Evolutionary conservation across 53 echinoderm and acorn worm genomes (phyloP).

Genomic region (Patiria pectinifera): DNA sequence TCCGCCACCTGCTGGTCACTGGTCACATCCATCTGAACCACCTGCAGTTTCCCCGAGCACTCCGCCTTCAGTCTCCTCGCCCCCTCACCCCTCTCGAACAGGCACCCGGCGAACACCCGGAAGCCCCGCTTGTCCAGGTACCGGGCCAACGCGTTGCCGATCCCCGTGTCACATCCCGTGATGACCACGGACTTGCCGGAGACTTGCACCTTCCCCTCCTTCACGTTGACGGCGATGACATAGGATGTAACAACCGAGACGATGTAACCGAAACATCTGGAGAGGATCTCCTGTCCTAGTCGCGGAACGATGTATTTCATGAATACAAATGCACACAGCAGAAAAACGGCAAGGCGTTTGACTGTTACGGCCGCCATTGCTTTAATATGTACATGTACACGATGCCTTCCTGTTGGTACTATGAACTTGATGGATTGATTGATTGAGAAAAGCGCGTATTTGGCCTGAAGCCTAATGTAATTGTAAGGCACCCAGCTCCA

Average conservation of each 20-base stretch:
- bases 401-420: not conserved
- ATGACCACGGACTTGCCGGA: slow-evolving; percentile 47
- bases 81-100: slow-evolving; percentile 62
- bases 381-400: not conserved
- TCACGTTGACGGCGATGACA: slow-evolving; percentile 31
- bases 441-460: not conserved
- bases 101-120: slow-evolving; percentile 79
- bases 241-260: slow-evolving; percentile 34
- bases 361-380: slow-evolving; percentile 38
- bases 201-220: slow-evolving; percentile 30
- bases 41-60: slow-evolving; percentile 48
- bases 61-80: slow-evolving; percentile 38
- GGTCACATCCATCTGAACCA: slow-evolving; percentile 80
- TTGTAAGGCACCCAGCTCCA: too few species aligned
- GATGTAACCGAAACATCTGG: slow-evolving; percentile 40
- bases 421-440: not conserved
- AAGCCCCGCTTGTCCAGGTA: slow-evolving; percentile 73
- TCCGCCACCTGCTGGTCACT: slow-evolving; percentile 62
- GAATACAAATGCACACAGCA: slow-evolving; percentile 38
- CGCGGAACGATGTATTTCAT: slow-evolving; percentile 47
- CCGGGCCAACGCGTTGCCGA: slow-evolving; percentile 79
- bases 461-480: not conserved
- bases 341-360: slow-evolving; percentile 26
- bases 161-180: slow-evolving; percentile 74
- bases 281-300: slow-evolving; percentile 42